Percentiles rank a stretch among this genome's conserved stretches.
Evolutionary conservation across 2,797 vertebrate genomes (phyloP).

Genomic region (Rhabdophis nuchalis): DNA sequence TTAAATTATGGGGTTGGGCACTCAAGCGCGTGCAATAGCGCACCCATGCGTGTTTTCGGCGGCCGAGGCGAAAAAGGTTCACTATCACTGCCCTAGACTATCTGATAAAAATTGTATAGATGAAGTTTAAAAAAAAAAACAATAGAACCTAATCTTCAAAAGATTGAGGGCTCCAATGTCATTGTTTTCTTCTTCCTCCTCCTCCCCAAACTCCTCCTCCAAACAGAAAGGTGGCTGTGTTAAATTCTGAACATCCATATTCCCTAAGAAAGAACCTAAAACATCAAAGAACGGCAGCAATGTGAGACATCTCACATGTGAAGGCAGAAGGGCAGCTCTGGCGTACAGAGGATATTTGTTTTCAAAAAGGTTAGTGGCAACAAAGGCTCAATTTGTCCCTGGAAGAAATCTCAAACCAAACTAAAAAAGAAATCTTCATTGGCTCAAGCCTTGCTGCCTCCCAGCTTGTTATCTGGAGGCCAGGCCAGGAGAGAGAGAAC

Average conservation of each 20-base stretch:
- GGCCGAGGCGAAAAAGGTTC: too few species aligned
- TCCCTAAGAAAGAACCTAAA: background rate
- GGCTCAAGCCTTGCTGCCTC: background rate
- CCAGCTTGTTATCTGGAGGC: slow-evolving; percentile 38
- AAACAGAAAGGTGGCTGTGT: background rate
- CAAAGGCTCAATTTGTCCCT: background rate
- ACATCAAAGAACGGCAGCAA: background rate
- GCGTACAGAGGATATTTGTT: background rate
- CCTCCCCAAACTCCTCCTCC: background rate
- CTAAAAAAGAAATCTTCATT: slow-evolving; percentile 33
- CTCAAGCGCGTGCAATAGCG: too few species aligned
- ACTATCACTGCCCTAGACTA: too few species aligned
- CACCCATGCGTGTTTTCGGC: too few species aligned
- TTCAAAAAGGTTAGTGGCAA: background rate
- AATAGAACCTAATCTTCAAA: background rate
- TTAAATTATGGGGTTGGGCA: too few species aligned
- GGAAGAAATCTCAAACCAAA: slow-evolving; percentile 16
- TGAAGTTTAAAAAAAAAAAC: background rate
- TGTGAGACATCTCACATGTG: background rate
- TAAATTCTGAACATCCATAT: too few species aligned
- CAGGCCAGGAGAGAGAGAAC: slow-evolving; percentile 35
- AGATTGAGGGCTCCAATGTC: background rate
- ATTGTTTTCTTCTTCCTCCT: background rate
- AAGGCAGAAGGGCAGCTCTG: background rate
- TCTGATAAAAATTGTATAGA: too few species aligned